Percentiles rank a stretch among this genome's conserved stretches.
These are phyloP conservation scores for Arctia plantaginis DNA, from an alignment of 2,888 invertebrate genomes.

Conservation along the genomic window DNA sequence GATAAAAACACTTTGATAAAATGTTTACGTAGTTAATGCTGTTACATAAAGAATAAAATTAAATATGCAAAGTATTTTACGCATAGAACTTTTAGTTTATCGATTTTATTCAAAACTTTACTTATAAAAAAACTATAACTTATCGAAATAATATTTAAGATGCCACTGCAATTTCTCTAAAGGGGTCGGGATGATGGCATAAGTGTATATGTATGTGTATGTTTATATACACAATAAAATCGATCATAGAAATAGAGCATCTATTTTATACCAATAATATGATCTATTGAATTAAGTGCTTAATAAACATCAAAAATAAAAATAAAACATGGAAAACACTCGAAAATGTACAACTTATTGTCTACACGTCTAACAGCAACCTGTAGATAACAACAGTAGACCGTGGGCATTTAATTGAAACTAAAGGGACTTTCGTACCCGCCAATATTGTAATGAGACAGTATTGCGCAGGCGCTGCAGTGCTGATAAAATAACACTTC, in stretches of 20 bases:
- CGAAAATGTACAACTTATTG: background rate
- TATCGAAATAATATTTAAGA: too few relatives aligned
- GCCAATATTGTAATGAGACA: constrained; percentile 69
- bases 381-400: constrained; percentile 52
- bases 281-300: too few relatives aligned
- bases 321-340: background rate
- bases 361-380: constrained; percentile 36
- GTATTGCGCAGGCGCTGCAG: constrained; percentile 43
- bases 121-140: background rate
- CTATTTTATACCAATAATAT: too few relatives aligned
- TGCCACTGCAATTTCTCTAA: too few relatives aligned
- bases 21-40: background rate
- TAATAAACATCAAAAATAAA: background rate
- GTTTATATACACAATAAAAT: too few relatives aligned
- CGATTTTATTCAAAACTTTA: background rate
- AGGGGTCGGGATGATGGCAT: too few relatives aligned
- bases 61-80: too few relatives aligned
- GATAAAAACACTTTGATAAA: too few relatives aligned
- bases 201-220: too few relatives aligned
- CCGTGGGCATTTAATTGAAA: constrained; percentile 73
- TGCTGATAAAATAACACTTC: constrained; percentile 66
- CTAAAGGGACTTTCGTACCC: constrained; percentile 65
- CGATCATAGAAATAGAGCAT: too few relatives aligned
- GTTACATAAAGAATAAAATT: background rate
- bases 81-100: background rate